Evolutionary conservation across 2,797 vertebrate species (phyloP).

Genomic region (Rallus crepitans): DNA sequence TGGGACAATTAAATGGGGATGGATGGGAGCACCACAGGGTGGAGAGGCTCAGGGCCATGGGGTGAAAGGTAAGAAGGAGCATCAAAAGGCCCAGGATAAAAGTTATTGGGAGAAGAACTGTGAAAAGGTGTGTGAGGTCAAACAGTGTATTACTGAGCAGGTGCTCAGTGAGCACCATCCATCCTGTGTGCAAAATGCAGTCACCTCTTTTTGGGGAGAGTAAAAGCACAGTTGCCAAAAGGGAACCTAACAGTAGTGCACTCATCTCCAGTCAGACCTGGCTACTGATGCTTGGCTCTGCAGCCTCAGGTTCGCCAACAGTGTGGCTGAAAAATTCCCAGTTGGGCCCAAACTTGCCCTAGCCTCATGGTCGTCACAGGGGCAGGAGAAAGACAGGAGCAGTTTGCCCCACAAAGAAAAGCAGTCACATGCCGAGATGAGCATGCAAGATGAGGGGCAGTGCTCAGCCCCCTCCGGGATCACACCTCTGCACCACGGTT

Average conservation of each 20-base stretch:
- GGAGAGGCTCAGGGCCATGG: fast-evolving
- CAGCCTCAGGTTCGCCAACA: neutral
- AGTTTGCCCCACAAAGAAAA: neutral
- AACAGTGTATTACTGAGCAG: neutral
- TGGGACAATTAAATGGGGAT: neutral
- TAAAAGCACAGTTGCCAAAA: fast-evolving
- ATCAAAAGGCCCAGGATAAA: neutral
- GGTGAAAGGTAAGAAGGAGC: neutral
- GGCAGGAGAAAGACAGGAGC: neutral
- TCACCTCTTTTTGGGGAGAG: neutral
- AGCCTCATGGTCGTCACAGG: neutral
- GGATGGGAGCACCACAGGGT: neutral
- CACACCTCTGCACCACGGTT: neutral
- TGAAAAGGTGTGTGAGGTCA: neutral
- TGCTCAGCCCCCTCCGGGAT: neutral
- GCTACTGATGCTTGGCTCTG: fast-evolving
- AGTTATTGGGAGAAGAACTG: neutral
- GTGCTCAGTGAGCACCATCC: neutral
- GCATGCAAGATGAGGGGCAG: neutral
- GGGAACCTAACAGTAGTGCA: neutral
- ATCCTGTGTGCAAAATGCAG: neutral
- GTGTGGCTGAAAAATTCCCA: neutral
- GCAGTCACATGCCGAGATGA: neutral
- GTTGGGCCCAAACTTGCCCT: neutral
- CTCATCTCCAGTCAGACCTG: neutral